Conservation (phyloP, 2,888 invertebrate genomes). For the Cabera pusaria region DNA sequence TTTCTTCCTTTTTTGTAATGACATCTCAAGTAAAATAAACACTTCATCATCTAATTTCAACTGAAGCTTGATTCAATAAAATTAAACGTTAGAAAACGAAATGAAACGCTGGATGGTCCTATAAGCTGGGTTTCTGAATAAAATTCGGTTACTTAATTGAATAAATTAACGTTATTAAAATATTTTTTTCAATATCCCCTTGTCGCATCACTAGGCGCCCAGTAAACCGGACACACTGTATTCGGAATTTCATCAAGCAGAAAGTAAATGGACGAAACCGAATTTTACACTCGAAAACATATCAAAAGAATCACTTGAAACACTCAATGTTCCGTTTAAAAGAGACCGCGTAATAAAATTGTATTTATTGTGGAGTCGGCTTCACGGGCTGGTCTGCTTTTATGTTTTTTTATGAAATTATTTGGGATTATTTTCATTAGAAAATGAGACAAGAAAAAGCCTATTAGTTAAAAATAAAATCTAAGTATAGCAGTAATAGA, state of each 20-base stretch:
- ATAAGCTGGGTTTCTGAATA: slow-evolving; percentile 26
- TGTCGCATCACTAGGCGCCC: slow-evolving; percentile 24
- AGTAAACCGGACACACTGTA: slow-evolving; percentile 44
- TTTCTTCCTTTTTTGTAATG: no score
- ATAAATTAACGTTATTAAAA: slow-evolving; percentile 57
- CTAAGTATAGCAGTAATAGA: no score
- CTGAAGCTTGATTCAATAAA: no score
- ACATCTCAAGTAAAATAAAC: no score
- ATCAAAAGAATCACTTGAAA: slow-evolving; percentile 65
- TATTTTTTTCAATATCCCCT: slow-evolving; percentile 37
- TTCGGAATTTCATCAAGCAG: slow-evolving; percentile 70
- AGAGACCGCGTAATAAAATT: slow-evolving; percentile 68
- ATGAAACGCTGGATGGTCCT: no score
- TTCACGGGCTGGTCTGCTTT: slow-evolving; percentile 1
- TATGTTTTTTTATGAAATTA: not conserved
- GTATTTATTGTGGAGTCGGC: slow-evolving; percentile 47
- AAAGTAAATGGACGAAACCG: slow-evolving; percentile 67
- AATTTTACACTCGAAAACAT: slow-evolving; percentile 71
- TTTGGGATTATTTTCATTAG: no score
- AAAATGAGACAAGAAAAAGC: no score
- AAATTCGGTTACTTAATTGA: slow-evolving; percentile 42
- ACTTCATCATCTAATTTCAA: no score
- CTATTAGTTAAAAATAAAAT: no score
- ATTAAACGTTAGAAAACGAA: no score
- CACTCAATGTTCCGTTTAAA: slow-evolving; percentile 66